Conservation (phyloP, 2,797 vertebrate genomes). For the Mormyrops boulengeri region DNA sequence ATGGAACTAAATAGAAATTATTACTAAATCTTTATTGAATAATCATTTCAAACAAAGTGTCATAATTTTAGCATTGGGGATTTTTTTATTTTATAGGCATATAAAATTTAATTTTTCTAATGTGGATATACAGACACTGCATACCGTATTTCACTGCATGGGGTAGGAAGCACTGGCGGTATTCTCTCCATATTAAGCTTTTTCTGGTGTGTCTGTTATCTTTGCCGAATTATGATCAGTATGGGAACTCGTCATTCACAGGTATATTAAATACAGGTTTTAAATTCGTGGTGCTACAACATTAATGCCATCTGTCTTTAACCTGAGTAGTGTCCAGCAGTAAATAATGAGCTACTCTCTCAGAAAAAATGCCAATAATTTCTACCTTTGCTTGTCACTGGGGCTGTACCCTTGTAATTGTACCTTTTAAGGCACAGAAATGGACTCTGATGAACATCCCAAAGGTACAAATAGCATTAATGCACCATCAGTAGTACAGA, state of each 20-base stretch:
- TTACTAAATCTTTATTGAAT: not conserved
- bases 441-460: not conserved
- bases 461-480: not conserved
- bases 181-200: not conserved
- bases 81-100: not conserved
- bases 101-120: not conserved
- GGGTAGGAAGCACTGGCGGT: not conserved
- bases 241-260: not conserved
- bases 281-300: not conserved
- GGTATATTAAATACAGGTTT: not conserved
- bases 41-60: not conserved
- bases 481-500: not conserved
- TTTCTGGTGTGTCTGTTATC: not conserved
- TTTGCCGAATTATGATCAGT: not conserved
- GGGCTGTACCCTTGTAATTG: not conserved
- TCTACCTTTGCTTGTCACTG: not conserved
- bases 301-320: not conserved
- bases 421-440: not conserved
- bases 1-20: not conserved
- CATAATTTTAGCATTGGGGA: not conserved
- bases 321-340: not conserved
- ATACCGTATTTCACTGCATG: not conserved
- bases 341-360: not conserved
- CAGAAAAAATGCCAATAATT: not conserved
- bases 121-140: not conserved